Base-by-base conservation (phyloP, 1,140 invertebrate genomes). In the Oreohelix idahoensis region DNA sequence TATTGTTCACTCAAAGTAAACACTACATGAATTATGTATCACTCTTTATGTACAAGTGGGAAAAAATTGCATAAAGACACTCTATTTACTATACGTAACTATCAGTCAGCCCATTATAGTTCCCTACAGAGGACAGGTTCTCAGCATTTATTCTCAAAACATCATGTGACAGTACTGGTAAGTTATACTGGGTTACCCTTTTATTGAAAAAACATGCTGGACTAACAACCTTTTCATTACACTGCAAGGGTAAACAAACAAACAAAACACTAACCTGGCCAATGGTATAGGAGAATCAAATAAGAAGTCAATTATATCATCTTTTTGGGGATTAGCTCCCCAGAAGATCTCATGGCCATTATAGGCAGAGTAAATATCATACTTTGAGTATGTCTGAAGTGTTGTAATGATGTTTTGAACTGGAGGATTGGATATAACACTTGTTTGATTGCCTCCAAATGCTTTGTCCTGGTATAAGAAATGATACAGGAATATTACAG, bases 321-420 rank as follows among this genome's bases (percentile, higher is more conserved):
- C 77, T 39, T 35, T 35, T 69, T 79, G 66, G 5, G 77, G 77
- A 32, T 66, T 79, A 36, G 38, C 35, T 36, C 51, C 77, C 77
- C 77, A 79, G 77, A 79, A 79, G 36, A 79, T 42, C 35, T 66
- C 77, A 0, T 79, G 38, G 36, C 77, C 77, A n/a, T 39, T 69
- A 35, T 79, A 79, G 0, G 58, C 51, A 4, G 77, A 20, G 36
- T 66, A 79, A 26, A 79, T 79, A 29, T 79, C 77, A n/a, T 66
- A 63, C 51, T 79, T 66, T 1, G 58, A 66, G 36, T 79, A 79
- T 35, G 51, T 38, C 77, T 79, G 51, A 10, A 79, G 51, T 51
- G 51, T 79, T 26, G 51, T 66, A 20, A 79, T 66, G 8, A 79
- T 66, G 36, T 23, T 49, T 29, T 42, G 4, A n/a, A 79, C 32